Evolutionary conservation across 2,888 invertebrate genomes (phyloP), one percentile per base, ranked within the genome.

Genomic region (Leistus spinibarbis): DNA sequence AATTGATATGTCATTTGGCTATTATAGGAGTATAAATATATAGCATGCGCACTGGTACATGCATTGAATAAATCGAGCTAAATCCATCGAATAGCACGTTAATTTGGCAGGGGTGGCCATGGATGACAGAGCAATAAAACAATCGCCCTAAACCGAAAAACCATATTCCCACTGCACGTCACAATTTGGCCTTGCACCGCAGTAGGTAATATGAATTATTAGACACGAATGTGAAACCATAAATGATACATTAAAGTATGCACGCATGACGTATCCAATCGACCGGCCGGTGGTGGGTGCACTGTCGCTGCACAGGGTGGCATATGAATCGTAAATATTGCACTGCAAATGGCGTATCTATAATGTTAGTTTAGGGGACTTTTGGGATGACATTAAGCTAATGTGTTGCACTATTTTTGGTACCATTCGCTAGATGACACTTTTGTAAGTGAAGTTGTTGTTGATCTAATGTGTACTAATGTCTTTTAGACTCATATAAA

Each of bases 121-220:
- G 63, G 71, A 71, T 64, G 71, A 71, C 54, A 16, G 54, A 22
- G 64, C 71, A 71, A 71, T 71, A 64, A 71, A 71, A 71, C 71
- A 71, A 71, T 71, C 71, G 64, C 64, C 63, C 71, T 64, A 71
- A 71, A 71, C 54, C 64, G 13, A 24, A 54, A 64, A 54, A 56
- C 69, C 56, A 57, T 69, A 57, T 60, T 60, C 63, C 53, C 54
- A 22, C 60, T 5, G 60, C 60, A 60, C 54, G 71, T 40, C 64
- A 71, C 63, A 71, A 63, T 71, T 71, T 71, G 23, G 62, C 54
- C 54, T 19, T 62, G 60, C 54, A 13, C 5, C 40, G 40, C 40
- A 7, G 40, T 40, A 40, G 40, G 40, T 40, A 71, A 71, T 71
- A 71, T 71, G 64, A 71, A 71, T 71, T 63, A 71, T 71, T 71